phyloP scores from a whole-genome alignment of 2,888 invertebrate genomes.

The Pelosia muscerda region DNA sequence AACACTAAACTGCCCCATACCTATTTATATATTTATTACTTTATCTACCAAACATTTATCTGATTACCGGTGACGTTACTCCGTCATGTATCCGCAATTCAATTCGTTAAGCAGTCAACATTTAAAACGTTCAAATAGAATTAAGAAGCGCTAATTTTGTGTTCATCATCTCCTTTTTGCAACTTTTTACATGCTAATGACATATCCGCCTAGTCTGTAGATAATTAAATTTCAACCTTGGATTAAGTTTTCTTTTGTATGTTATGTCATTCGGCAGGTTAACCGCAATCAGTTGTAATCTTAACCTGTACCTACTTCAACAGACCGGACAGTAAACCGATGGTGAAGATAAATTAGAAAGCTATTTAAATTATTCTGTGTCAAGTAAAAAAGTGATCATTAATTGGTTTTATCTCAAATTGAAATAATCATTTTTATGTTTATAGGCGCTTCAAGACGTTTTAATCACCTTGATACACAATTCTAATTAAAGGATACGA shows the following conservation, averaged over 20 bases:
- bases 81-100: constrained; percentile 23
- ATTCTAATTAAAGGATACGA: constrained; percentile 18
- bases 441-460: constrained; percentile 7
- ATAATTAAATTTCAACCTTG: constrained; percentile 10
- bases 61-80: constrained; percentile 10
- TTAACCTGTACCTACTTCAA: background rate
- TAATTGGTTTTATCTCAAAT: constrained; percentile 13
- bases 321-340: background rate
- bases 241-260: constrained; percentile 4
- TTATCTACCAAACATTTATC: constrained; percentile 7
- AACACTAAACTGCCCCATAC: constrained; percentile 20
- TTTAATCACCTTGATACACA: constrained; percentile 16
- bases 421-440: constrained; percentile 20
- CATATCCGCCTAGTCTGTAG: constrained; percentile 12
- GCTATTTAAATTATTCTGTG: background rate
- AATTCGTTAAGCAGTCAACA: constrained; percentile 23
- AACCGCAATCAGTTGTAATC: background rate
- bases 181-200: constrained; percentile 8
- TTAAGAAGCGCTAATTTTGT: constrained; percentile 31
- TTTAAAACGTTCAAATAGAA: constrained; percentile 20
- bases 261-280: constrained; percentile 1
- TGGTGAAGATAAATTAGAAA: background rate
- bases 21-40: constrained; percentile 16
- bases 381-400: constrained; percentile 1
- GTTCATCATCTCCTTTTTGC: constrained; percentile 20